phyloP scores from a whole-genome alignment of 2,797 vertebrate genomes.

The Syndactyla subalaris region DNA sequence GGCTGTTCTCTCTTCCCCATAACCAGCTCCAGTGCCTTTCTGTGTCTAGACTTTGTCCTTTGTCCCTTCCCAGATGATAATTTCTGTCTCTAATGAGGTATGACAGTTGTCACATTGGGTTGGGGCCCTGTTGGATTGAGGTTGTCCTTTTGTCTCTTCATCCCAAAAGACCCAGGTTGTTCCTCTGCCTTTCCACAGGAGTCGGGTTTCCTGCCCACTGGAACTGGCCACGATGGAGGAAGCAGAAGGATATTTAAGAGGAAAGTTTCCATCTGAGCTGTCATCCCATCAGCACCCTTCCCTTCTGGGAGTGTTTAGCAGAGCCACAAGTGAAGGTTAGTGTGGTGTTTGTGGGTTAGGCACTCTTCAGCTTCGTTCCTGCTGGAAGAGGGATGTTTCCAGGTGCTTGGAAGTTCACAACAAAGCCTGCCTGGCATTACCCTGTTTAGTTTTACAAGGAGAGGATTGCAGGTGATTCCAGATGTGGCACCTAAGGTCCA shows the following conservation, averaged over 20 bases:
- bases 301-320: slow-evolving; percentile 85
- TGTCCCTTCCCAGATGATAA: neutral
- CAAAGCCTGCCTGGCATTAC: neutral
- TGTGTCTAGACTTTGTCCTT: neutral
- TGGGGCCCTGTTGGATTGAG: neutral
- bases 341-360: neutral
- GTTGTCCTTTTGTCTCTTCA: neutral
- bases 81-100: neutral
- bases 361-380: neutral
- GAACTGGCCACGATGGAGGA: slow-evolving; percentile 79
- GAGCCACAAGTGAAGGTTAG: slow-evolving; percentile 77
- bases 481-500: neutral
- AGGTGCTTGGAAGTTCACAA: neutral
- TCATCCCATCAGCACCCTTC: slow-evolving; percentile 52
- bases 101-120: neutral
- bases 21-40: neutral
- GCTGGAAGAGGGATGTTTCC: neutral
- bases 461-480: neutral
- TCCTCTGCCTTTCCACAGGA: slow-evolving; percentile 58
- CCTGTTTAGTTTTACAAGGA: neutral
- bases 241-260: slow-evolving; percentile 84
- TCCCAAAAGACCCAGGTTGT: neutral
- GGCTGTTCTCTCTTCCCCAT: neutral
- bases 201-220: slow-evolving; percentile 74
- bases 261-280: slow-evolving; percentile 69